phyloP scores from a whole-genome alignment of 2,888 invertebrate species.

The Shargacucullia verbasci region DNA sequence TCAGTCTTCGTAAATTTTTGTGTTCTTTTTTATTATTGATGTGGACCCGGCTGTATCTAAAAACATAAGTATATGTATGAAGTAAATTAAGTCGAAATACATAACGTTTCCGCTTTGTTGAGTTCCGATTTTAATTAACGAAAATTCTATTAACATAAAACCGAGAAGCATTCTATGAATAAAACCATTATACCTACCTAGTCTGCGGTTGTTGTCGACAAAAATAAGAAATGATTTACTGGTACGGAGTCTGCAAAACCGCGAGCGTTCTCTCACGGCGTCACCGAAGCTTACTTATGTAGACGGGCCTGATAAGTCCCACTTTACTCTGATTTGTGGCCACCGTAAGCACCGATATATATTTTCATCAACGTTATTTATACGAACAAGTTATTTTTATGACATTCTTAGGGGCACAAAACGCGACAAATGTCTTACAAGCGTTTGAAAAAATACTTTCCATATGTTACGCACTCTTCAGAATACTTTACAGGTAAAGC shows the following conservation, averaged over 20 bases:
- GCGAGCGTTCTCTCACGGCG: slow-evolving; percentile 47
- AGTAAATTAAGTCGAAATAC: too few species aligned
- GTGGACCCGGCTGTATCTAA: too few species aligned
- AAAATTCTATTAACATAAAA: slow-evolving; percentile 33
- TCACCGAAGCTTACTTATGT: slow-evolving; percentile 63
- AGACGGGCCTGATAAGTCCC: slow-evolving; percentile 66
- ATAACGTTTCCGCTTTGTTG: slow-evolving; percentile 6
- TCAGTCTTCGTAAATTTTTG: too few species aligned
- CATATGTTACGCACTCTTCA: slow-evolving; percentile 70
- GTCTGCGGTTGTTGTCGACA: slow-evolving; percentile 43
- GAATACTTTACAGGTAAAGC: slow-evolving; percentile 17
- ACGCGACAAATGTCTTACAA: slow-evolving; percentile 71
- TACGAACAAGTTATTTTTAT: slow-evolving; percentile 77
- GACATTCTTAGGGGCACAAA: slow-evolving; percentile 73
- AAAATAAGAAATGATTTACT: slow-evolving; percentile 56
- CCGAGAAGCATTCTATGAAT: slow-evolving; percentile 16
- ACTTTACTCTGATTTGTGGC: slow-evolving; percentile 75
- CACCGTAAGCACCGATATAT: slow-evolving; percentile 72
- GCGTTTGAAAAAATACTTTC: slow-evolving; percentile 74
- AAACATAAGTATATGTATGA: too few species aligned
- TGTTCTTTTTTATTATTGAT: too few species aligned
- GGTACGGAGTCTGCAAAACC: slow-evolving; percentile 38
- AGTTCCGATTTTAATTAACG: slow-evolving; percentile 29
- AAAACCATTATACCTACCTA: slow-evolving; percentile 34
- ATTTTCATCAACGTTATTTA: slow-evolving; percentile 79